phyloP scores from a whole-genome alignment of 1,140 invertebrate genomes.

The Batillaria attramentaria region DNA sequence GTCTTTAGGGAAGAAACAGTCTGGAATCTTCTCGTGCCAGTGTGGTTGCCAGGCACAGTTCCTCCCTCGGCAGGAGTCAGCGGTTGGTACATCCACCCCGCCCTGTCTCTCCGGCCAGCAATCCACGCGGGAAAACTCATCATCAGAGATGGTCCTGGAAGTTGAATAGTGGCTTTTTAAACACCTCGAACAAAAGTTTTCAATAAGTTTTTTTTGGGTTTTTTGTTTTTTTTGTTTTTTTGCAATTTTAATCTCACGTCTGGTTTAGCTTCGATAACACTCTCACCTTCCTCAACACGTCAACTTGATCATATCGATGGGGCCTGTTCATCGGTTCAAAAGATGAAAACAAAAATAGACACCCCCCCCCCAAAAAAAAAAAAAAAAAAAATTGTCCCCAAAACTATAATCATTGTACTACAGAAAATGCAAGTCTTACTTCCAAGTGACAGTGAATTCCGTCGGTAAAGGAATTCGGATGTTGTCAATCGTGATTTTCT shows the following conservation, averaged over 20 bases:
- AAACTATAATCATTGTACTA: not conserved
- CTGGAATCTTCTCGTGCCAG: constrained; percentile 36
- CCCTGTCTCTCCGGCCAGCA: constrained; percentile 55
- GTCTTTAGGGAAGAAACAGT: constrained; percentile 46
- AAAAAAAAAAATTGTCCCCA: not conserved
- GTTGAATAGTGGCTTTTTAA: not conserved
- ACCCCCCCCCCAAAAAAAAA: not conserved
- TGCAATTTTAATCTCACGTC: not conserved
- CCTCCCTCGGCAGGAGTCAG: constrained; percentile 45
- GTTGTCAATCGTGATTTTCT: not conserved
- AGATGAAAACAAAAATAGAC: not conserved
- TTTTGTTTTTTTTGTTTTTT: not conserved
- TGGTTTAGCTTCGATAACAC: too few species aligned
- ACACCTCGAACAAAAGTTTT: not conserved
- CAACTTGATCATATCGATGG: not conserved
- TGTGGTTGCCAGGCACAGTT: constrained; percentile 44
- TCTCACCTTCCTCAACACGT: constrained; percentile 1
- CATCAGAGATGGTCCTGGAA: constrained; percentile 29
- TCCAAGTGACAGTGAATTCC: not conserved
- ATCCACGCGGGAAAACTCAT: constrained; percentile 46
- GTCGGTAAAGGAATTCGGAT: not conserved
- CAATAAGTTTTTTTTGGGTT: too few species aligned
- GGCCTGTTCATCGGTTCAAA: not conserved
- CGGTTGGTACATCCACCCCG: constrained; percentile 38
- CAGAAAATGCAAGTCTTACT: not conserved